Evolutionary conservation across 2,888 invertebrate species (phyloP), one percentile per base, ranked within the genome.

Genomic region (Cremastobaeus sp.): DNA sequence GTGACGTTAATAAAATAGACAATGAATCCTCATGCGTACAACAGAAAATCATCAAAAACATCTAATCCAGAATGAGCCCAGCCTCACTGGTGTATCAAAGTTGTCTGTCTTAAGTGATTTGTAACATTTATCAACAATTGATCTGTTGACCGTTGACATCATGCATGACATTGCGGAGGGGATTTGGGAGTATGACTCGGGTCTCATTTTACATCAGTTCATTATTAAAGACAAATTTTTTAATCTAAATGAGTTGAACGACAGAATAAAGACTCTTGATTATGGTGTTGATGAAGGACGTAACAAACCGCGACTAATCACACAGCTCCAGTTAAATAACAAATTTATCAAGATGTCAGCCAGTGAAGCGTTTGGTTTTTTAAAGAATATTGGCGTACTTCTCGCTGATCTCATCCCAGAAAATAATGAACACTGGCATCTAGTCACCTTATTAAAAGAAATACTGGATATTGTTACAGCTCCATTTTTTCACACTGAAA

Each of bases 291-390:
- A 25, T 25, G 25, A 25, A 25, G 8, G 25, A 25, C 8, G 25
- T 25, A 25, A 25, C 25, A 25, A 25, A 25, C 25, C 25, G 25
- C 25, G 25, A 25, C 25, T 5, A 25, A 25, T 25, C 8, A 8
- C 8, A 8, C 3, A 5, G 8, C 8, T 8, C 8, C 25, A 25
- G 8, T 5, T 25, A 25, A 25, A 25, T 5, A 20, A 45, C 11
- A 37, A 64, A 21, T 32, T 30, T 41, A 59, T 76, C 1, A 57
- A 50, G 12, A 65, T 77, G 62, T 77, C 77, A 6, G 73, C 75
- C 11, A 52, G 72, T n/a, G 76, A 76, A 69, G 55, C 52, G 18
- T 25, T 25, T 25, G 3, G 25, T 25, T 57, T 73, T 30, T 41
- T 65, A 1, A 11, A 55, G 1, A 57, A 72, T 37, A 70, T 77